Evolutionary conservation across 1,140 invertebrate species (phyloP), one percentile per base, ranked within the genome.

Genomic region (Oreohelix idahoensis): DNA sequence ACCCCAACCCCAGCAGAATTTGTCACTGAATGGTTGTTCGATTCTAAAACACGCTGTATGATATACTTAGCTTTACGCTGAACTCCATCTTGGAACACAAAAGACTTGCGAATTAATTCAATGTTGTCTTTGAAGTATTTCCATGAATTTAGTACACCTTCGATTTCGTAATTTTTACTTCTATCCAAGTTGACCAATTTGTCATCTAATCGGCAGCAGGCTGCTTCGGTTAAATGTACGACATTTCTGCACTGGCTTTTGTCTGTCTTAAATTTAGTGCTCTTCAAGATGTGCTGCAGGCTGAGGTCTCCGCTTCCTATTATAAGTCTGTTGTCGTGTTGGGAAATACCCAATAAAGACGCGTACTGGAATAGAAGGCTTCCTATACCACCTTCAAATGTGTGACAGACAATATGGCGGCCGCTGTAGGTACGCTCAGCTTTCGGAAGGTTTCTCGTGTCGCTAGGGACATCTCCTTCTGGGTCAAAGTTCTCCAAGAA

Each of bases 331-430:
- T 88, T 85, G 4, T 84, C 80, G 1, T 29, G 29, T 29, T 42
- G 76, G 13, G 89, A 84, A 45, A 88, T 81, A 23, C 85, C 86
- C 17, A 85, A 76, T 0, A 84, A 63, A 45, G 86, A 87, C 4
- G 89, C 86, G 42, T 88, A 89, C 83, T 89, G 87, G 69, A 89
- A 90, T 79, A 90, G 84, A n/a, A 85, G 69, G 83, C 89, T 88
- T 0, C 88, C 88, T 1, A 90, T 83, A 11, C 87, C 78, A 45
- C 88, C 89, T 17, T 58, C 36, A 51, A 88, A 85, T 0, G 69
- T 38, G 23, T 84, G 58, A 63, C 89, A 89, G 0, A 83, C 36
- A 42, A 85, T 73, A 26, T 82, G 82, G 10, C 49, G 80, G 0
- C 80, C 80, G 49, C 71, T 74, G 80, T 82, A 82, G 0, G 71